These are phyloP conservation scores for Oconnorella tubifera DNA, from an alignment of 2,888 invertebrate species.

Conservation along the genomic window DNA sequence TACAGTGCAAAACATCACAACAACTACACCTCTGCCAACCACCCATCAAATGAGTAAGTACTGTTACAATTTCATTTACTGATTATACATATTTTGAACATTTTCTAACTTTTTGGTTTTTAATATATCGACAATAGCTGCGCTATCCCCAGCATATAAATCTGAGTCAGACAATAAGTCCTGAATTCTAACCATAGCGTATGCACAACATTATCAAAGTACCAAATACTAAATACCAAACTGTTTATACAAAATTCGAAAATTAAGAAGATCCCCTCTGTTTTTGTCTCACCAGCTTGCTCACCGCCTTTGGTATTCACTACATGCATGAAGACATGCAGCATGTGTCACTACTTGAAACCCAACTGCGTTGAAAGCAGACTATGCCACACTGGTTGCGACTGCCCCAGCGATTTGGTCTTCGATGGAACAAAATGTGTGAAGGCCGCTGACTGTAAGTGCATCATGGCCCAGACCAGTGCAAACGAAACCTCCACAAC, in stretches of 20 bases:
- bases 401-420: constrained; percentile 15
- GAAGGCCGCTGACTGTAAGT: constrained; percentile 14
- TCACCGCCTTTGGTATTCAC: constrained; percentile 17
- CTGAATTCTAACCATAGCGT: no score
- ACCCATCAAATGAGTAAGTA: neutral
- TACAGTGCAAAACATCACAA: constrained; percentile 17
- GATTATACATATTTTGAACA: no score
- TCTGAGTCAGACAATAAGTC: no score
- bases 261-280: no score
- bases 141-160: no score
- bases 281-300: neutral
- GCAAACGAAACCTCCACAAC: neutral
- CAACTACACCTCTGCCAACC: constrained; percentile 18
- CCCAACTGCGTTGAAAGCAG: constrained; percentile 10
- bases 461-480: neutral
- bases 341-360: constrained; percentile 20
- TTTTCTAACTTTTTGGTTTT: no score
- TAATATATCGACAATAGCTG: no score
- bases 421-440: constrained; percentile 18
- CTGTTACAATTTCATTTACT: no score
- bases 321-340: constrained; percentile 24
- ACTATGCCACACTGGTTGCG: constrained; percentile 20
- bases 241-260: no score
- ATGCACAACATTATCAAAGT: no score
- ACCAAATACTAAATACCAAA: no score